phyloP scores from a whole-genome alignment of 2,113 vertebrate species.

The Sakesphorus luctuosus region DNA sequence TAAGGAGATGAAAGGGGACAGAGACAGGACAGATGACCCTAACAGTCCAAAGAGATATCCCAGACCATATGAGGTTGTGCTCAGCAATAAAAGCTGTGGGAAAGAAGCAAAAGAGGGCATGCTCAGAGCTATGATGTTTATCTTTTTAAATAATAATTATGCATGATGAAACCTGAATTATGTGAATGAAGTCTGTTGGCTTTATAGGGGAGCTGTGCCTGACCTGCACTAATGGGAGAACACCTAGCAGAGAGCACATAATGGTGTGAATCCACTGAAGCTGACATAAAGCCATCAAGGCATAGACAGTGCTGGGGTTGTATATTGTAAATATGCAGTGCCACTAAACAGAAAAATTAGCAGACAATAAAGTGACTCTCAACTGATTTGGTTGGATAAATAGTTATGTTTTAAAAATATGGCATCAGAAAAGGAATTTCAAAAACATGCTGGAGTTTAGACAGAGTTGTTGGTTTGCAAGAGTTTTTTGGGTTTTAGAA shows the following conservation, averaged over 20 bases:
- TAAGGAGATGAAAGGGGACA: not conserved
- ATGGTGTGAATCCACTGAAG: not conserved
- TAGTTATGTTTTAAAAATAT: not conserved
- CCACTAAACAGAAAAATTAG: not conserved
- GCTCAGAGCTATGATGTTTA: not conserved
- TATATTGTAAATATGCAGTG: not conserved
- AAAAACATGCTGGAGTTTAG: not conserved
- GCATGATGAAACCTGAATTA: accelerated
- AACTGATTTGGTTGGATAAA: not conserved
- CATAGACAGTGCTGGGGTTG: not conserved
- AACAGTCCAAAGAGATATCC: not conserved
- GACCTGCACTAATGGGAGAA: not conserved
- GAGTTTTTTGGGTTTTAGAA: not conserved
- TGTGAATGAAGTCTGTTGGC: not conserved
- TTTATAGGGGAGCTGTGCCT: not conserved
- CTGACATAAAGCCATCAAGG: not conserved
- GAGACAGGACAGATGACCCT: not conserved
- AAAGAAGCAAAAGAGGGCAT: not conserved
- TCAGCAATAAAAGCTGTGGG: not conserved
- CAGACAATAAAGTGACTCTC: not conserved
- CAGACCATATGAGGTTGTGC: accelerated
- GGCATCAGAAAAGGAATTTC: not conserved
- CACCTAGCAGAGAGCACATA: not conserved
- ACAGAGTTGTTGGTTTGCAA: not conserved
- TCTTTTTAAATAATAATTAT: not conserved